Evolutionary conservation across 2,113 vertebrate genomes (phyloP).

Genomic region (Callionymus lyra): DNA sequence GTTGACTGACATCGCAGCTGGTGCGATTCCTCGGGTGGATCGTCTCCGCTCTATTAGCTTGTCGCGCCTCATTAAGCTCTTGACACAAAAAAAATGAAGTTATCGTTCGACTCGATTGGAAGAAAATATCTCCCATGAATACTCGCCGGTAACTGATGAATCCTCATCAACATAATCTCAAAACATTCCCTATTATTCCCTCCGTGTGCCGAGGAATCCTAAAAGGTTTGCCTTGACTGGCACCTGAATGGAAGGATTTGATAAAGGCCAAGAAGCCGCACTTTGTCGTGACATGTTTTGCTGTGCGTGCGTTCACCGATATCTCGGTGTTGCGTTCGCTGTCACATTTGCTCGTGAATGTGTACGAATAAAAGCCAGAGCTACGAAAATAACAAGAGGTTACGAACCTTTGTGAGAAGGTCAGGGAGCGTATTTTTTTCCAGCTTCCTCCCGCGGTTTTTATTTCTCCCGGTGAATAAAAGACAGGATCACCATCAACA

Average conservation of each 20-base stretch:
- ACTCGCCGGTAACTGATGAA: too few species aligned
- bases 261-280: conserved; percentile 37
- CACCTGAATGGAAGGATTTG: conserved; percentile 34
- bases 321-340: conserved; percentile 18
- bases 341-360: conserved; percentile 25
- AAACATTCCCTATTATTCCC: too few species aligned
- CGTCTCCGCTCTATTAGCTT: too few species aligned
- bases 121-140: too few species aligned
- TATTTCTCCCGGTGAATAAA: neutral
- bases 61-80: too few species aligned
- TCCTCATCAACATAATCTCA: too few species aligned
- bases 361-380: conserved; percentile 13
- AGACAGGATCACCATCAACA: too few species aligned
- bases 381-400: conserved; percentile 18
- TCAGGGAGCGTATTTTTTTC: neutral
- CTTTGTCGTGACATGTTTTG: conserved; percentile 40
- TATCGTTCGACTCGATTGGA: too few species aligned
- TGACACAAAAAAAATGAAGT: too few species aligned
- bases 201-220: too few species aligned
- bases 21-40: too few species aligned
- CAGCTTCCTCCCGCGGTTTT: neutral
- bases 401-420: conserved; percentile 12
- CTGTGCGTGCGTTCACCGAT: conserved; percentile 27
- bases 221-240: conserved; percentile 26
- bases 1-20: too few species aligned